Percentiles rank a stretch among this genome's conserved stretches.
phyloP scores from a whole-genome alignment of 2,113 vertebrate species.

The Crypturellus undulatus region DNA sequence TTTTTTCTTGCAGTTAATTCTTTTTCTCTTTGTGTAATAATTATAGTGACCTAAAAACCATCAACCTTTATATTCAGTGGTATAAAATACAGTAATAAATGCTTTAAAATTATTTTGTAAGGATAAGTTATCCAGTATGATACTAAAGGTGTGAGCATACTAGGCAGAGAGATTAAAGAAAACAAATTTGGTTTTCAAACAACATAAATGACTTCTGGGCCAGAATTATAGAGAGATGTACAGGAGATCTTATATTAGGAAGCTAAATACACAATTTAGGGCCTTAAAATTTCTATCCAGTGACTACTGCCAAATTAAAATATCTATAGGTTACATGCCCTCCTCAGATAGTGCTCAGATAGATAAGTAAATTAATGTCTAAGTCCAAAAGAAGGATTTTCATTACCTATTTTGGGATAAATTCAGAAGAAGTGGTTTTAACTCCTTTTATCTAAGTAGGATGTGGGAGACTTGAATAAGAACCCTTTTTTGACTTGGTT shows the following conservation, averaged over 20 bases:
- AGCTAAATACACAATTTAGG: neutral
- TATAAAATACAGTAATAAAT: neutral
- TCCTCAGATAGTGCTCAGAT: neutral
- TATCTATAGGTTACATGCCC: neutral
- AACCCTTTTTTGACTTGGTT: neutral
- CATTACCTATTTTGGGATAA: neutral
- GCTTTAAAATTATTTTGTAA: neutral
- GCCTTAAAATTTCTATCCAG: neutral
- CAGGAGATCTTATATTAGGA: neutral
- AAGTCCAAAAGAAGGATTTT: neutral
- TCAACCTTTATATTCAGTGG: neutral
- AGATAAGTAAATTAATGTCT: neutral
- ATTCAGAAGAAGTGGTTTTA: neutral
- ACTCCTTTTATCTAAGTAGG: neutral
- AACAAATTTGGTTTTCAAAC: neutral
- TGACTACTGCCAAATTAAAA: neutral
- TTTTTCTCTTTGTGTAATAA: neutral
- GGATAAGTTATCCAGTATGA: neutral
- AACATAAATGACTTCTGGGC: neutral
- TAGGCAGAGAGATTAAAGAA: neutral
- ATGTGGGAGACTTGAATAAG: neutral
- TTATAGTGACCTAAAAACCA: neutral
- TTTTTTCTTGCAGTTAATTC: neutral
- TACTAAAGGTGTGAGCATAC: neutral
- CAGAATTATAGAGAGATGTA: neutral